These are phyloP conservation scores for Platycheirus rosarum DNA, from an alignment of 2,888 invertebrate genomes.

Conservation along the genomic window DNA sequence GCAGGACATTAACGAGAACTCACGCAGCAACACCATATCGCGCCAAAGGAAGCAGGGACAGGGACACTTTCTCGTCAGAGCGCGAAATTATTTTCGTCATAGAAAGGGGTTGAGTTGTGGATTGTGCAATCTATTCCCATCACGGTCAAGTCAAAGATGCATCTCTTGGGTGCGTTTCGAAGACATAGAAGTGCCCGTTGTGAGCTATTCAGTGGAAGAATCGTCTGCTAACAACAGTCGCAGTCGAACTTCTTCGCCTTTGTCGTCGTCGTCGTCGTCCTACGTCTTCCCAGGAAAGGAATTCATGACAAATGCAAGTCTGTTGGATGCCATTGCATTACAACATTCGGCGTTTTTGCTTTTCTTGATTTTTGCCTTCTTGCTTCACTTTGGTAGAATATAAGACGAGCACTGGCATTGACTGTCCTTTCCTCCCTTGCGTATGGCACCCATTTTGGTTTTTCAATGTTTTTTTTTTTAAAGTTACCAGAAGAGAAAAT, in stretches of 20 bases:
- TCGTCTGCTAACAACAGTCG: slow-evolving; percentile 38
- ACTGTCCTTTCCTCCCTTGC: slow-evolving; percentile 19
- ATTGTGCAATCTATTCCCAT: slow-evolving; percentile 49
- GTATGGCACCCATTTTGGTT: slow-evolving; percentile 54
- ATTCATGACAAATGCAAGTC: slow-evolving; percentile 73
- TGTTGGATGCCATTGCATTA: slow-evolving; percentile 70
- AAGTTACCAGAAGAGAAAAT: slow-evolving; percentile 49
- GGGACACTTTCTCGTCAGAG: slow-evolving; percentile 21
- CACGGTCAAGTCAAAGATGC: slow-evolving; percentile 62
- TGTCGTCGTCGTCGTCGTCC: slow-evolving; percentile 25
- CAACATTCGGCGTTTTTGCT: slow-evolving; percentile 68
- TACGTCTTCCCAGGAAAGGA: slow-evolving; percentile 49
- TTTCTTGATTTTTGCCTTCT: slow-evolving; percentile 40
- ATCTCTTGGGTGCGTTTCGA: slow-evolving; percentile 53
- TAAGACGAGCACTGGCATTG: slow-evolving; percentile 5
- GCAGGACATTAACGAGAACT: slow-evolving; percentile 49
- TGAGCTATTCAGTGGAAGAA: slow-evolving; percentile 44
- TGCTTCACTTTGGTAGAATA: background rate
- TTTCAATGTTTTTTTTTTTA: slow-evolving; percentile 34
- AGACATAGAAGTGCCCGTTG: slow-evolving; percentile 1
- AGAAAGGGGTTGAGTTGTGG: slow-evolving; percentile 32
- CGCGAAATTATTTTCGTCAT: slow-evolving; percentile 71
- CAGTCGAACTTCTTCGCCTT: slow-evolving; percentile 12
- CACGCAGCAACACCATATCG: slow-evolving; percentile 25
- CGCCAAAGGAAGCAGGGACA: slow-evolving; percentile 6